Conservation (phyloP, 2,888 invertebrate genomes). For the Rhagonycha lutea region DNA sequence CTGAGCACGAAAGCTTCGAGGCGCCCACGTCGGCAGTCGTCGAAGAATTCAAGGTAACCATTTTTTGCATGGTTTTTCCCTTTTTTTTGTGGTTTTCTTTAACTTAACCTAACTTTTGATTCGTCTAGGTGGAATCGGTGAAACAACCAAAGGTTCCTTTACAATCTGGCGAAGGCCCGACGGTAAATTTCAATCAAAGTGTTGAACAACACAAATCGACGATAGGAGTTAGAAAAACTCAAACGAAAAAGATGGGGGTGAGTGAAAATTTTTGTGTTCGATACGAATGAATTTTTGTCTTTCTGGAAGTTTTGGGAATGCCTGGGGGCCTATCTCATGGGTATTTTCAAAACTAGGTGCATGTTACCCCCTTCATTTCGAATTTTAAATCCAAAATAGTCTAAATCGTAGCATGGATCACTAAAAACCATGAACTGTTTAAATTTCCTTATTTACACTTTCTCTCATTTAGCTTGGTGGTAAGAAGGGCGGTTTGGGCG, state of each 20-base stretch:
- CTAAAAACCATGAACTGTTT: too few relatives aligned
- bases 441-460: not conserved
- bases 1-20: constrained; percentile 66
- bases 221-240: constrained; percentile 72
- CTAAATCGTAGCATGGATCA: too few relatives aligned
- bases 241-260: constrained; percentile 72
- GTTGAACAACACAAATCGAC: constrained; percentile 64
- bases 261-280: constrained; percentile 39
- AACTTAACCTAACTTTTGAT: not conserved
- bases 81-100: not conserved
- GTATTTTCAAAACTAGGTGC: too few relatives aligned
- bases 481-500: constrained; percentile 89
- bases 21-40: not conserved
- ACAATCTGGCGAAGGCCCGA: constrained; percentile 44
- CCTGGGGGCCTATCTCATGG: too few relatives aligned
- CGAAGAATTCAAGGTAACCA: constrained; percentile 12
- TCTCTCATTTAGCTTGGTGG: constrained; percentile 70
- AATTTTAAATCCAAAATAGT: too few relatives aligned
- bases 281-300: too few relatives aligned
- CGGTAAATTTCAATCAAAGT: constrained; percentile 43
- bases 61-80: not conserved
- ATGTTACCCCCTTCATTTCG: too few relatives aligned
- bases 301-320: too few relatives aligned
- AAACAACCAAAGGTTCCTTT: constrained; percentile 2
- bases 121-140: not conserved